Conservation (phyloP, 2,888 invertebrate species). For the Lutraria lutraria region DNA sequence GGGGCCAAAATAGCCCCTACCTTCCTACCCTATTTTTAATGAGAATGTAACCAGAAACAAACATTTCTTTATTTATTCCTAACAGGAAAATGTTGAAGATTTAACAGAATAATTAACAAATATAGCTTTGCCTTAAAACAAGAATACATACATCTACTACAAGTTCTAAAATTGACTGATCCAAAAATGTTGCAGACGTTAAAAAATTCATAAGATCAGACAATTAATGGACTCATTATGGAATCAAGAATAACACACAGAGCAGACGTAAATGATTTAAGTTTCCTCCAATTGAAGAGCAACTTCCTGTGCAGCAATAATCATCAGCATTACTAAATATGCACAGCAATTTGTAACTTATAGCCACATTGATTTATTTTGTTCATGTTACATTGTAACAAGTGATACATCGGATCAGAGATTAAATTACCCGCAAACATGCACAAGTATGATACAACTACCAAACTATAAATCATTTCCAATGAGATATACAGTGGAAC, state of each 20-base stretch:
- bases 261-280: not conserved
- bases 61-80: too few relatives aligned
- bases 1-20: too few relatives aligned
- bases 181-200: not conserved
- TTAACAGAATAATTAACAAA: not conserved
- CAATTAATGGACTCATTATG: not conserved
- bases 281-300: constrained; percentile 2
- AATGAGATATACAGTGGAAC: too few relatives aligned
- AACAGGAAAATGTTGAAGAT: too few relatives aligned
- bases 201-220: constrained; percentile 21
- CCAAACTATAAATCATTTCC: too few relatives aligned
- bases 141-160: not conserved
- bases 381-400: not conserved
- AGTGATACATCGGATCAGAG: not conserved
- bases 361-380: constrained; percentile 9
- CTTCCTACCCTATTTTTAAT: too few relatives aligned
- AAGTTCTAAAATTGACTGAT: constrained; percentile 4
- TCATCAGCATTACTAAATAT: not conserved
- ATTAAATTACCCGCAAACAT: not conserved
- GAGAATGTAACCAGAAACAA: too few relatives aligned
- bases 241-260: not conserved
- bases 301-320: not conserved
- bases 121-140: not conserved
- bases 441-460: not conserved
- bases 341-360: not conserved